A percentile compares a stretch with the other conserved stretches of the same genome.
Evolutionary conservation across 2,113 vertebrate species (phyloP).

Genomic region (Etheostoma spectabile): DNA sequence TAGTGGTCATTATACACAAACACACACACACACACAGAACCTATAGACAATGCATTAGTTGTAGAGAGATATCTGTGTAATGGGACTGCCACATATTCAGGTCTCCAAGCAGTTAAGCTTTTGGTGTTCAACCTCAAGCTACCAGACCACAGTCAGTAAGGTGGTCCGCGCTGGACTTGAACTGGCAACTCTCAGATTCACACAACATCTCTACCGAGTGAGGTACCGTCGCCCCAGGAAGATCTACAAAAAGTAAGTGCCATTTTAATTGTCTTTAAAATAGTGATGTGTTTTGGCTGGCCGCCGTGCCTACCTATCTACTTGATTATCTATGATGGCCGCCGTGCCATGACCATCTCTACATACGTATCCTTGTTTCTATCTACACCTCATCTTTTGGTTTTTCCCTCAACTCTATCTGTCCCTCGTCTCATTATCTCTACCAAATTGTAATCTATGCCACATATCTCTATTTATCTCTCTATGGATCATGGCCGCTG

Average conservation of each 20-base stretch:
- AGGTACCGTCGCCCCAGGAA: background rate
- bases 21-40: background rate
- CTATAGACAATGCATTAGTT: background rate
- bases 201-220: background rate
- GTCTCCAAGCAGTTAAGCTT: background rate
- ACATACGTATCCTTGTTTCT: rapidly evolving
- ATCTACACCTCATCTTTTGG: no score
- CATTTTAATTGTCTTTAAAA: background rate
- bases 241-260: background rate
- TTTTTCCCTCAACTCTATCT: no score
- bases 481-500: no score
- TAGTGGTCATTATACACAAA: no score
- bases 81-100: background rate
- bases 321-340: background rate
- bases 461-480: background rate
- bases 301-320: no score
- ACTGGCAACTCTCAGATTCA: background rate
- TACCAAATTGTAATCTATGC: no score
- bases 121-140: no score
- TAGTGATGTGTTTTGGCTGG: background rate
- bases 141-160: background rate
- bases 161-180: background rate
- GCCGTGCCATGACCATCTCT: background rate
- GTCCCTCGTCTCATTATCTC: no score
- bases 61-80: background rate